Evolutionary conservation across 2,113 vertebrate species (phyloP), one percentile per base, ranked within the genome.

Genomic region (Larimichthys polyactis): DNA sequence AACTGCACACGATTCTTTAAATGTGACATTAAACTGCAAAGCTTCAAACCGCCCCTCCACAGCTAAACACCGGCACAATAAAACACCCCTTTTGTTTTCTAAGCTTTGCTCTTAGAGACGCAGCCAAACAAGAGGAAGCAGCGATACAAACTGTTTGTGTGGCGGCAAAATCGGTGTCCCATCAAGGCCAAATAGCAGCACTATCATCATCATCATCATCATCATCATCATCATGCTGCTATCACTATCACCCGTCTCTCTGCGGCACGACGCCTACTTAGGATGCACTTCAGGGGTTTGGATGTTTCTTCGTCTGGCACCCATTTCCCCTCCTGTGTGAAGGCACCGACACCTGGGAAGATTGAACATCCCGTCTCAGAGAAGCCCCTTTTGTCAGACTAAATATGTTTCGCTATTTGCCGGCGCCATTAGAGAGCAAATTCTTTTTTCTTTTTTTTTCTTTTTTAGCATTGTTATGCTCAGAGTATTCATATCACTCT

Each of bases 381-480:
- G 69, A 57, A 63, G 72, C 52, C n/a, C 75, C 85, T 87, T 93
- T 91, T 93, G 90, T 91, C 86, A 87, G 68, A 60, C 54, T 87
- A 87, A 93, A 92, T 89, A 91, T 93, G 92, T 90, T 91, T 91
- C 83, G 79, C 92, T 91, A 93, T 91, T 91, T 90, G 51, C 71
- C 78, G 20, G 70, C 74, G 76, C 89, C 87, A 93, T 93, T 90
- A 91, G 81, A 84, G 74, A 81, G 85, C 20, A 48, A 59, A 15
- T 65, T 77, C 79, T 40, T 40, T 40, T 77, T 81, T 32, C 5
- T 77, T 81, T 81, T 81, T 70, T 75, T 63, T 52, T 20, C 14
- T 40, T 66, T 49, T 62, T 19, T 11, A 65, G 79, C 82, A 87
- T 90, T 89, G 86, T 89, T 86, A 91, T 82, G 85, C 80, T 77